Percentiles rank a stretch among this genome's conserved stretches.
Evolutionary conservation across 2,888 invertebrate genomes (phyloP).

Genomic region (Incurvaria masculella): DNA sequence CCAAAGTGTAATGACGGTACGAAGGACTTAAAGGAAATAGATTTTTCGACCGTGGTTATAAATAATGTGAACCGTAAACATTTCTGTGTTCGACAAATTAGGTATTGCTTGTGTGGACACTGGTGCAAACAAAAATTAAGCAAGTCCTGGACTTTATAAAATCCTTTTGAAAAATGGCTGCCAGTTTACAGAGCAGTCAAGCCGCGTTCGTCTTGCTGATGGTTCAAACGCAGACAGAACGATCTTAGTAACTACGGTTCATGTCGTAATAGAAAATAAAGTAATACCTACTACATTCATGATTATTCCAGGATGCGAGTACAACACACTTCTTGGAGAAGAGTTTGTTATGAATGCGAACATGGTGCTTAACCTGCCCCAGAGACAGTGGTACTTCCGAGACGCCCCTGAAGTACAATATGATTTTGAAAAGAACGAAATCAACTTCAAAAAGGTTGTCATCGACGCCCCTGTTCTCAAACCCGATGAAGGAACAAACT

Average conservation of each 20-base stretch:
- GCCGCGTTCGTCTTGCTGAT: neutral
- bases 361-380: slow-evolving; percentile 8
- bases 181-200: neutral
- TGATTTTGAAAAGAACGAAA: neutral
- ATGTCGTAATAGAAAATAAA: neutral
- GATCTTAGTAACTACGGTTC: neutral
- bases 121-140: neutral
- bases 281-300: slow-evolving; percentile 11
- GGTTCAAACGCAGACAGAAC: neutral
- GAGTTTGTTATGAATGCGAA: slow-evolving; percentile 12
- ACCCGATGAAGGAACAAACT: slow-evolving; percentile 2
- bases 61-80: neutral
- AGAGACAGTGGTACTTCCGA: slow-evolving; percentile 6
- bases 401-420: neutral
- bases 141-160: neutral
- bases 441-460: neutral
- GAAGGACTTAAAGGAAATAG: neutral
- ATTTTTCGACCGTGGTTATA: neutral
- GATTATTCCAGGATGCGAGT: slow-evolving; percentile 11
- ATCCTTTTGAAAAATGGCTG: neutral
- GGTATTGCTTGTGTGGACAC: neutral
- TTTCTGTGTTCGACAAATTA: neutral
- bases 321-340: slow-evolving; percentile 11
- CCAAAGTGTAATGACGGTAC: neutral
- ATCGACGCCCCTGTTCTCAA: neutral